Evolutionary conservation across 2,888 invertebrate genomes (phyloP).

Genomic region (Hirtodrosophila cameraria): DNA sequence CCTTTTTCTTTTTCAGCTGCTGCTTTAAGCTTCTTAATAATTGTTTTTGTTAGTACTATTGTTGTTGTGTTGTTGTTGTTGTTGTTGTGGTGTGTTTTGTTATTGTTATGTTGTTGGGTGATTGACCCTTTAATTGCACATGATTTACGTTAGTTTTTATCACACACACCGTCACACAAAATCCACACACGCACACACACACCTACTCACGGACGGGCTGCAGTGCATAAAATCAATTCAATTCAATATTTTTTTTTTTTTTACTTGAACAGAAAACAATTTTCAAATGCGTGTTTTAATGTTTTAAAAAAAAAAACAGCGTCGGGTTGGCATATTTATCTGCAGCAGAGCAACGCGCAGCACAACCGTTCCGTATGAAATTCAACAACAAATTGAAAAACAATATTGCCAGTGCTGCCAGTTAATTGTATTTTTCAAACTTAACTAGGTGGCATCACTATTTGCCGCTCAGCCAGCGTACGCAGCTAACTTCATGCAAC

Average conservation of each 20-base stretch:
- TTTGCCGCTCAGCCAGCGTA: background rate
- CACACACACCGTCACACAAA: conserved; percentile 26
- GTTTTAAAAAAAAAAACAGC: conserved; percentile 43
- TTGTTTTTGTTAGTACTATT: conserved; percentile 8
- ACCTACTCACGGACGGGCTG: conserved; percentile 5
- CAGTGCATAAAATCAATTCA: conserved; percentile 37
- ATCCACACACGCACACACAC: conserved; percentile 26
- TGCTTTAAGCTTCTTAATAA: background rate
- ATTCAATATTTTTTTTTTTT: conserved; percentile 11
- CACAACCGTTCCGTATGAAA: conserved; percentile 51
- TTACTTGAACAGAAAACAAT: background rate
- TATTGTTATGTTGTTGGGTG: conserved; percentile 43
- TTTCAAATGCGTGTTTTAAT: conserved; percentile 6
- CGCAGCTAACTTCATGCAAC: conserved; percentile 34
- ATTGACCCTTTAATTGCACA: conserved; percentile 68
- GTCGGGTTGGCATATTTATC: conserved; percentile 50
- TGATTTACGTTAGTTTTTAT: conserved; percentile 47
- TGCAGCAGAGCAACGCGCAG: conserved; percentile 23
- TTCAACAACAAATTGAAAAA: conserved; percentile 57
- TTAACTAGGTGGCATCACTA: conserved; percentile 21
- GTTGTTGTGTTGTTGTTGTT: conserved; percentile 11
- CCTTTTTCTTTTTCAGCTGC: conserved; percentile 20
- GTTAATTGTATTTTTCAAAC: background rate
- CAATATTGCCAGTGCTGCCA: conserved; percentile 35
- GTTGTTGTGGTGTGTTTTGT: conserved; percentile 13